Evolutionary conservation across 2,888 invertebrate genomes (phyloP), one percentile per base, ranked within the genome.

Genomic region (Acanthosoma haemorrhoidale): DNA sequence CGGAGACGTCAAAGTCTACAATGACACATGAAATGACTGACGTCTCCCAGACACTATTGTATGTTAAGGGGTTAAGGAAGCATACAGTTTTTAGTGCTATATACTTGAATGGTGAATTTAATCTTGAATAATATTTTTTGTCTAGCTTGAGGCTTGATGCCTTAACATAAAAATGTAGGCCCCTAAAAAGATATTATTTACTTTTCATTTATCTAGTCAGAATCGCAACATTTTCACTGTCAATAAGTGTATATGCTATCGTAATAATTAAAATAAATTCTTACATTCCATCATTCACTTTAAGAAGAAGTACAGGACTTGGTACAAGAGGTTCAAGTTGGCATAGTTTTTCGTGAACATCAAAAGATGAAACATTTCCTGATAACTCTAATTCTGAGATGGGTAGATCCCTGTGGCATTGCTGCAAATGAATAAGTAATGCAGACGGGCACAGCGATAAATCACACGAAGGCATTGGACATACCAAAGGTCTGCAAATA

Each of bases 391-490:
- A 43, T 41, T 51, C 31, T 11, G 32, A 32, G 8, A 59, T 25
- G 9, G 58, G 25, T 13, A 71, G 34, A 9, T 63, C 41, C 29
- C 38, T 51, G 18, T 71, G 71, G 15, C 63, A 61, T 3, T 21
- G 34, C 16, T 58, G 25, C 31, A 71, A 39, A 34, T 71, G 71
- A 15, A 18, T 31, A 21, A 71, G 71, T n/a, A 69, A 25, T 29
- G 63, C 57, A 8, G 71, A 71, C 2, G 71, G 71, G 4, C 68
- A 71, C 4, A 68, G 13, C 6, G 38, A 51, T 18, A 43, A 57
- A 11, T 57, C 36, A 41, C 71, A 71, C n/a, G 15, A 9, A 11
- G 21, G 34, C 29, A 51, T 58, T n/a, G 68, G 71, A n/a, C 71
- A 71, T 13, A 32, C 18, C 34, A 71, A 63, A 16, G 68, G 39